phyloP scores from a whole-genome alignment of 35 echinoderm and acorn worm species.

The Chiridota heheva region DNA sequence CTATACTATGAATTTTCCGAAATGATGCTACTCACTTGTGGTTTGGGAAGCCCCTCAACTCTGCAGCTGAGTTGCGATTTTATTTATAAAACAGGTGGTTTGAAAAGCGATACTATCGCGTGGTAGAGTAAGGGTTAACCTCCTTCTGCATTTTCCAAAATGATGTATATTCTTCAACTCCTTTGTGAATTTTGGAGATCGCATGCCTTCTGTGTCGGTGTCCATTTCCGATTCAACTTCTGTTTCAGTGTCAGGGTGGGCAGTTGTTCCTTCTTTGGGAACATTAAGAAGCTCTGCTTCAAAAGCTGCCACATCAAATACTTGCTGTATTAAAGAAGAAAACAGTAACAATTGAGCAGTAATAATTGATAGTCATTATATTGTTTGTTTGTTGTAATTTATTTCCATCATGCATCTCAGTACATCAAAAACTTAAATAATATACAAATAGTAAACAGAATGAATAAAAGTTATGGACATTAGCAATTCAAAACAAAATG shows the following conservation, averaged over 20 bases:
- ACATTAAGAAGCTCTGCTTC: conserved; percentile 73
- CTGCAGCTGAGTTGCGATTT: conserved; percentile 90
- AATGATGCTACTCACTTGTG: conserved; percentile 56
- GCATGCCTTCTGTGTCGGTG: conserved; percentile 58
- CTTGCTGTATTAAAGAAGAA: conserved; percentile 13
- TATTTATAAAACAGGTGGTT: too few relatives aligned
- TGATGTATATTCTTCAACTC: conserved; percentile 95
- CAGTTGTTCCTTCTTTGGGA: conserved; percentile 45
- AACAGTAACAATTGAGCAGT: neutral
- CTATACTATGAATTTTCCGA: neutral
- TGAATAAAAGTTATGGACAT: neutral
- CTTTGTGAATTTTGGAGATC: conserved; percentile 80
- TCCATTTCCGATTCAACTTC: conserved; percentile 95
- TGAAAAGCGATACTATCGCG: too few relatives aligned
- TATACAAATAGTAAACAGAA: too few relatives aligned
- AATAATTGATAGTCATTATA: neutral
- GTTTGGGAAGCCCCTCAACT: conserved; percentile 75
- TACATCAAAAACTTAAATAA: too few relatives aligned
- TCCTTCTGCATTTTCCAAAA: too few relatives aligned
- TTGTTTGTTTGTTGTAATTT: too few relatives aligned
- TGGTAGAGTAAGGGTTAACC: too few relatives aligned
- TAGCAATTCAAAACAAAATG: neutral
- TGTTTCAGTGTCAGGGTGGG: conserved; percentile 84
- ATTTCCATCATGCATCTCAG: too few relatives aligned
- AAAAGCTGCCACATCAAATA: conserved; percentile 79